Conservation (phyloP, 1,140 invertebrate species). For the Megalonaias nervosa region DNA sequence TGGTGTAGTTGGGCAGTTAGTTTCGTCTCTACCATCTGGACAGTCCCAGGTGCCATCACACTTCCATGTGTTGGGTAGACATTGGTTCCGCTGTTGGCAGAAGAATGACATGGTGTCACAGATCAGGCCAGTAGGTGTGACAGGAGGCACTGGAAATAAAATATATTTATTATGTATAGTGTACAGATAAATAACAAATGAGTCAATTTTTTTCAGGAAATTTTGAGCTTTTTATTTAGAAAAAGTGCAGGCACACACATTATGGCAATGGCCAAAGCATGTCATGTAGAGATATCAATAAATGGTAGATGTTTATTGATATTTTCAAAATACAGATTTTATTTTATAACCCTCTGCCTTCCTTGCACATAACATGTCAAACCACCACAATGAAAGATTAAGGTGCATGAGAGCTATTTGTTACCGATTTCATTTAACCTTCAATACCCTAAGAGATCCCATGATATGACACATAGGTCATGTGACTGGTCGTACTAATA, state of each 20-base stretch:
- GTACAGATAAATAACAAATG: background rate
- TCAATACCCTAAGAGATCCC: too few relatives aligned
- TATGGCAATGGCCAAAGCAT: background rate
- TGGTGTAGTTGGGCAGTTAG: constrained; percentile 34
- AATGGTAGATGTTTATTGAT: too few relatives aligned
- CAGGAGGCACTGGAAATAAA: constrained; percentile 8
- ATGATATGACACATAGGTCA: too few relatives aligned
- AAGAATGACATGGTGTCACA: constrained; percentile 40
- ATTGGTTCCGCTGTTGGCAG: constrained; percentile 41
- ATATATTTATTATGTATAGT: background rate
- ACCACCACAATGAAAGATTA: too few relatives aligned
- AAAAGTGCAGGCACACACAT: background rate
- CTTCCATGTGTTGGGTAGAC: constrained; percentile 47
- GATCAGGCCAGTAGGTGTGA: background rate
- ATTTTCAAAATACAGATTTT: too few relatives aligned
- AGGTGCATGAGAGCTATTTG: too few relatives aligned
- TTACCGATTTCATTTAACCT: too few relatives aligned
- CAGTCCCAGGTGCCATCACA: constrained; percentile 52
- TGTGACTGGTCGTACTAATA: too few relatives aligned
- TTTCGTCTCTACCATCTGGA: constrained; percentile 50
- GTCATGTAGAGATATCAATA: too few relatives aligned
- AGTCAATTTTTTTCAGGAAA: background rate
- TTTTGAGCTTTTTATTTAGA: background rate
- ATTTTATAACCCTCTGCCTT: too few relatives aligned
- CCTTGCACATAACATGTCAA: too few relatives aligned